A percentile compares a stretch with the other conserved stretches of the same genome.
phyloP scores from a whole-genome alignment of 1,140 invertebrate genomes.

The Delia radicum region DNA sequence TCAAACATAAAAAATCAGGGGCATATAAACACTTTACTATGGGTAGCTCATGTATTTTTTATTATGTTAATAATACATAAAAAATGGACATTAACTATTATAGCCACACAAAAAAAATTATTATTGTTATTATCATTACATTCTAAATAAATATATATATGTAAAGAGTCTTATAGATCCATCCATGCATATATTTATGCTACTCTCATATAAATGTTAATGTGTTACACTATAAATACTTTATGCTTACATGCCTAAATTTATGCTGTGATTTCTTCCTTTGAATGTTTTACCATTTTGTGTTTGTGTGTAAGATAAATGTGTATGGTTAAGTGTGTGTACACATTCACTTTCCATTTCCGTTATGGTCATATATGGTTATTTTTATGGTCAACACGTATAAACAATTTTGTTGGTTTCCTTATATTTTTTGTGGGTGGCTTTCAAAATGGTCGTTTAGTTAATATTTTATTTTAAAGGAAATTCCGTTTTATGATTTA shows the following conservation, averaged over 20 bases:
- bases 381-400: constrained; percentile 19
- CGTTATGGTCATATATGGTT: background rate
- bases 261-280: constrained; percentile 10
- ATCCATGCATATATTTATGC: too few species aligned
- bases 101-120: constrained; percentile 25
- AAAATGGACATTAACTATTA: constrained; percentile 38
- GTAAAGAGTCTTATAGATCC: background rate
- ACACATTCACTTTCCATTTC: background rate
- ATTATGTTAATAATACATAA: constrained; percentile 53
- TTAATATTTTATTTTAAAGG: background rate
- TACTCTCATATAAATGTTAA: constrained; percentile 1
- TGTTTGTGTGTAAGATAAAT: background rate
- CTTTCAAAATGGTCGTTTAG: background rate
- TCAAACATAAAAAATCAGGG: background rate
- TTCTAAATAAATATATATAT: background rate
- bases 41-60: constrained; percentile 35
- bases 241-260: background rate
- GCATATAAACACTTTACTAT: background rate
- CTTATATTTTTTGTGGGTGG: background rate
- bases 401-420: background rate
- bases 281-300: background rate
- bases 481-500: constrained; percentile 8
- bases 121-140: constrained; percentile 22
- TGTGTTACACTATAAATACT: background rate
- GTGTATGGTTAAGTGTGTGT: background rate